A percentile compares a stretch with the other conserved stretches of the same genome.
Evolutionary conservation across 2,797 vertebrate species (phyloP).

Genomic region (Lophotriccus pileatus): DNA sequence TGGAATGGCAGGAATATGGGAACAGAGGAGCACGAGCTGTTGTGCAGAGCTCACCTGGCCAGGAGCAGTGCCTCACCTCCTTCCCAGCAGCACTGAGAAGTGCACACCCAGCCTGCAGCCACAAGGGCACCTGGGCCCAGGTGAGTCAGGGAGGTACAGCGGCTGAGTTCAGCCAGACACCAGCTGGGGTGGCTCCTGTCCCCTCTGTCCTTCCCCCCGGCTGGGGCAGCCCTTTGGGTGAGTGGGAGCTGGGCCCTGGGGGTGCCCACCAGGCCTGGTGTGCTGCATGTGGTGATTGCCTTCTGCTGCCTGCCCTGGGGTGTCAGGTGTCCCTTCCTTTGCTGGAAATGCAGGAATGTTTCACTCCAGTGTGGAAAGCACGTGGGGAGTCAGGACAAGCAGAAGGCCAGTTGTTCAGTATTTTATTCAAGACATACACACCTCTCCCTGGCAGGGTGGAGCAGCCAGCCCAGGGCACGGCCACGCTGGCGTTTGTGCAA

Average conservation of each 20-base stretch:
- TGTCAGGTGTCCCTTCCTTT: not conserved
- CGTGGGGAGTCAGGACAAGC: not conserved
- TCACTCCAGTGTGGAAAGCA: not conserved
- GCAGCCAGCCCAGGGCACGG: not conserved
- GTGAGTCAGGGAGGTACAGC: not conserved
- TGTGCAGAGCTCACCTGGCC: not conserved
- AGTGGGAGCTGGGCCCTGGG: not conserved
- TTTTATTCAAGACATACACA: slow-evolving; percentile 62
- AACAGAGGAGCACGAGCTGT: fast-evolving
- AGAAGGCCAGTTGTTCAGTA: not conserved
- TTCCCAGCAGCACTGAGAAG: not conserved
- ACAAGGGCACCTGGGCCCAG: not conserved
- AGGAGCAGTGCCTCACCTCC: not conserved
- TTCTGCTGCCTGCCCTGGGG: not conserved
- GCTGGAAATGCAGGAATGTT: not conserved
- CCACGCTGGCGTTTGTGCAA: slow-evolving; percentile 54
- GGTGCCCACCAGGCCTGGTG: not conserved
- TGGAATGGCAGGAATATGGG: fast-evolving
- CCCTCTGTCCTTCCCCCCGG: not conserved
- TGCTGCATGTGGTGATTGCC: not conserved
- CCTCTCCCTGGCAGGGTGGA: slow-evolving; percentile 10
- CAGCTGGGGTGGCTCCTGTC: not conserved
- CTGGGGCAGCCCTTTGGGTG: not conserved
- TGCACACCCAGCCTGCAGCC: not conserved
- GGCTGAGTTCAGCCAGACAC: not conserved